Evolutionary conservation across 1,140 invertebrate genomes (phyloP).

Genomic region (Tribolium madens): DNA sequence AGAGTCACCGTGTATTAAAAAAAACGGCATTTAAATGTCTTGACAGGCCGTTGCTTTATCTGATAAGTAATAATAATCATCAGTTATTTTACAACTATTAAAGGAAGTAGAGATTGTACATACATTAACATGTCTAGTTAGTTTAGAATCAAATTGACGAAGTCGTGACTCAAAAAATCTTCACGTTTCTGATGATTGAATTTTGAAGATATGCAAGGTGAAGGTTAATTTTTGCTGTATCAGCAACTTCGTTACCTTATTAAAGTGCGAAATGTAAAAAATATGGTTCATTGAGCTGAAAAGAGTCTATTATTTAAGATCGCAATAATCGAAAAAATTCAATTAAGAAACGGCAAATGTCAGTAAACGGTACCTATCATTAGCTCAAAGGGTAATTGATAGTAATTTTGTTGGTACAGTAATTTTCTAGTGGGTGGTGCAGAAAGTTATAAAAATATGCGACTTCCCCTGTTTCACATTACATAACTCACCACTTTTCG

Average conservation of each 20-base stretch:
- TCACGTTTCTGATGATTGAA: conserved; percentile 13
- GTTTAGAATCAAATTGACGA: conserved; percentile 5
- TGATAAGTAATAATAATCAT: not conserved
- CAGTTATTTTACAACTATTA: not conserved
- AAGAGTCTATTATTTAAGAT: conserved; percentile 8
- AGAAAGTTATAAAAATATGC: not conserved
- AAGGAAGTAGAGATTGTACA: conserved; percentile 6
- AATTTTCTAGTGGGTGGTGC: conserved; percentile 32
- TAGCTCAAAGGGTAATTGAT: conserved; percentile 35
- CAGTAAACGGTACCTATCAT: conserved; percentile 31
- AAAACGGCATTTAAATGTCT: no score
- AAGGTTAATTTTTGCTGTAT: conserved; percentile 11
- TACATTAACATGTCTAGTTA: conserved; percentile 11
- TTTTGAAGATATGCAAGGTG: conserved; percentile 6
- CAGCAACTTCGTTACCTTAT: not conserved
- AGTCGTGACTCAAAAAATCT: conserved; percentile 22
- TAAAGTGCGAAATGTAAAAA: not conserved
- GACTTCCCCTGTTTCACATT: conserved; percentile 21
- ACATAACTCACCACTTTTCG: conserved; percentile 32
- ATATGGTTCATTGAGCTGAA: not conserved
- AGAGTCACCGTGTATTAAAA: no score
- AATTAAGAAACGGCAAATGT: conserved; percentile 31
- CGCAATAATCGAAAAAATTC: not conserved
- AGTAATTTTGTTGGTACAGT: conserved; percentile 7
- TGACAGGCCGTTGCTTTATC: no score